Percentiles rank a stretch among this genome's conserved stretches.
These are phyloP conservation scores for Tursiops truncatus DNA, from an alignment of 2,113 vertebrate genomes.

Conservation along the genomic window DNA sequence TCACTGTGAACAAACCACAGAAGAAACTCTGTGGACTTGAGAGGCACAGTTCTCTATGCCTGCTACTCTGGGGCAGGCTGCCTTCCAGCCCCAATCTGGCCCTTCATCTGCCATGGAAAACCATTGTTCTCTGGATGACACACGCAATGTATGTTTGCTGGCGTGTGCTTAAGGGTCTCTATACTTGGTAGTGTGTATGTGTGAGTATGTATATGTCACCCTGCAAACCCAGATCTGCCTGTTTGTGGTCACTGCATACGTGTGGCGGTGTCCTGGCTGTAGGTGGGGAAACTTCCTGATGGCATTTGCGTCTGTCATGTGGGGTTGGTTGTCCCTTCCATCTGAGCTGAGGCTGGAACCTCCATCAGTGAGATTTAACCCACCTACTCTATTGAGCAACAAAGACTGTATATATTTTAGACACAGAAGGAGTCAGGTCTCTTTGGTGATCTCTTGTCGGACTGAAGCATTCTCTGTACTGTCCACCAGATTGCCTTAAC, in stretches of 20 bases:
- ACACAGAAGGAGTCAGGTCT: not conserved
- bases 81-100: not conserved
- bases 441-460: not conserved
- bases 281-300: not conserved
- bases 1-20: not conserved
- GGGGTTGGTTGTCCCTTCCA: not conserved
- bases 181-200: not conserved
- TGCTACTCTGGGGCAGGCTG: not conserved
- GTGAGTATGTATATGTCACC: not conserved
- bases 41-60: not conserved
- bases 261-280: not conserved
- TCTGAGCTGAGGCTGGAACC: not conserved
- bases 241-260: not conserved
- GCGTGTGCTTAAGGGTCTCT: not conserved
- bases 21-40: not conserved
- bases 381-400: not conserved
- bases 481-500: not conserved
- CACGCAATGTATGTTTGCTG: not conserved
- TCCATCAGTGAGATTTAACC: not conserved
- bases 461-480: not conserved
- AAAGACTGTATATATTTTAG: not conserved
- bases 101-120: not conserved
- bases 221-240: not conserved
- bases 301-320: not conserved
- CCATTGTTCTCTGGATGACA: not conserved